Base-by-base conservation (phyloP, 2,797 vertebrate genomes). In the Diplodus sargus region DNA sequence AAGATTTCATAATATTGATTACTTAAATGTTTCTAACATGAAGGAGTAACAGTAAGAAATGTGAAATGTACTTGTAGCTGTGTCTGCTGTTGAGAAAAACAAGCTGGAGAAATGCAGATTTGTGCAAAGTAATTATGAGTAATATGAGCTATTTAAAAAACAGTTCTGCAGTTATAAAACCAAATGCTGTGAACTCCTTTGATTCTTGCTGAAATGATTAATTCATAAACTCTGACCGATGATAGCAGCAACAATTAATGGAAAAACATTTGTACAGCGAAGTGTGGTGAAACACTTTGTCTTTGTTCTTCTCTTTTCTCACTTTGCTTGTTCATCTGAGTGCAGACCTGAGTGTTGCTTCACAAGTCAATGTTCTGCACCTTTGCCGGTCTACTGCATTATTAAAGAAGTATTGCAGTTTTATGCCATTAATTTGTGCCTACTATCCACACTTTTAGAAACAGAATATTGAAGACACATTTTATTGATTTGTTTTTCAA, bases 231-330 rank as follows among this genome's bases (percentile, higher is more conserved):
- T 49, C 5, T 67, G 39, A 25, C 25, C 56, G 39, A 56, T 8
- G 49, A 47, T 22, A 56, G 34, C 8, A n/a, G 54, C 6, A 54
- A 17, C 23, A 57, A 25, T 47, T 30, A 54, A 52, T 13, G 30
- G 34, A 20, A 70, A 66, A 76, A 43, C 39, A 64, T 58, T 54
- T 79, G 14, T 42, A n/a, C 48, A 71, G 0, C 20, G 7, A 4
- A 48, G 18, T n/a, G 17, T 20, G 25, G 1, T 58, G 12, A 49
- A 51, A 63, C 30, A 45, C 28, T n/a, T n/a, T 17, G 49, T 71
- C 58, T 68, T 62, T 62, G 10, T 63, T 74, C 11, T 62, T 62
- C 39, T n/a, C 8, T 18, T 49, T 59, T 74, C n/a, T 25, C 22
- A 18, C 18, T 42, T n/a, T 42, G 52, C 51, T 75, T 14, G 67